phyloP scores from a whole-genome alignment of 2,113 vertebrate genomes.

The Phalacrocorax carbo region DNA sequence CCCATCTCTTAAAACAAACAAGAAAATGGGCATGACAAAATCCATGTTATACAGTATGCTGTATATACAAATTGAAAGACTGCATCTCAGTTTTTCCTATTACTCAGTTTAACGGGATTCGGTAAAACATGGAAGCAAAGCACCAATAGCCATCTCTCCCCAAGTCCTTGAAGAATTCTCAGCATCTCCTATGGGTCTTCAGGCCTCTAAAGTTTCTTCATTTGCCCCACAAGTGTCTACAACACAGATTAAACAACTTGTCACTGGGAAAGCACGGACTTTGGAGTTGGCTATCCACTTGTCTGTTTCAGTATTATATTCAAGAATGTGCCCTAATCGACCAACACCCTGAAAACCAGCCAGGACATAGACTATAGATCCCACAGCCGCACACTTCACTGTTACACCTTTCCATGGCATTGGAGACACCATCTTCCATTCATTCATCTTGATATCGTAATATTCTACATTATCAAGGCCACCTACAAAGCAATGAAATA shows the following conservation, averaged over 20 bases:
- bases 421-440: constrained; percentile 89
- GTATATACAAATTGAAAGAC: constrained; percentile 47
- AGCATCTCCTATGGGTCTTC: constrained; percentile 37
- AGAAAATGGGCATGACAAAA: constrained; percentile 46
- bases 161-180: constrained; percentile 47
- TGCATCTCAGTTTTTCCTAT: constrained; percentile 22
- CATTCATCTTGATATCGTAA: constrained; percentile 91
- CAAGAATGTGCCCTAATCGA: constrained; percentile 90
- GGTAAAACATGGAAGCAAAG: constrained; percentile 63
- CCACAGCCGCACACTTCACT: constrained; percentile 94
- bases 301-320: constrained; percentile 93
- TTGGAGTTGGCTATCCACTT: constrained; percentile 93
- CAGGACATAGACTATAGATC: constrained; percentile 89
- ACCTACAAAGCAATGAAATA: constrained; percentile 76
- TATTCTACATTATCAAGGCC: constrained; percentile 95
- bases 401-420: constrained; percentile 97
- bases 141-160: constrained; percentile 33
- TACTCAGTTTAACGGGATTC: constrained; percentile 29
- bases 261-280: constrained; percentile 94
- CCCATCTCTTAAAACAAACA: constrained; percentile 44
- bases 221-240: constrained; percentile 96
- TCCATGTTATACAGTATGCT: constrained; percentile 37
- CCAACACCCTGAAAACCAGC: constrained; percentile 97
- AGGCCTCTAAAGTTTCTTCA: constrained; percentile 87
- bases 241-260: constrained; percentile 95